phyloP scores from a whole-genome alignment of 2,888 invertebrate species.

The Oxyteleia sp. region DNA sequence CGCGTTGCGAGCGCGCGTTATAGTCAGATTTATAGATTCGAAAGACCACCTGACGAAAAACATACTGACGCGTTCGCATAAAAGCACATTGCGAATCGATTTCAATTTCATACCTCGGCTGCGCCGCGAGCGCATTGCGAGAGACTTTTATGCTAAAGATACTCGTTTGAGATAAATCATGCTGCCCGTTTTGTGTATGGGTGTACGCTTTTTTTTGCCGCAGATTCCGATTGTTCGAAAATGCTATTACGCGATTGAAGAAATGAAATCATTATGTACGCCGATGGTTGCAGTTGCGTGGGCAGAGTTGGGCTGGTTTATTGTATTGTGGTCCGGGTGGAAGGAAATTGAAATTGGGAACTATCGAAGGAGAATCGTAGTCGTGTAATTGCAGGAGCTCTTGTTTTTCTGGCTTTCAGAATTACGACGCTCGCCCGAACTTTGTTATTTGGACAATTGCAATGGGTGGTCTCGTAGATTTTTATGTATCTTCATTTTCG shows the following conservation, averaged over 20 bases:
- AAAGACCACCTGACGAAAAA: constrained; percentile 61
- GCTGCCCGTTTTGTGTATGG: constrained; percentile 4
- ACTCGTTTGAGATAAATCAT: constrained; percentile 59
- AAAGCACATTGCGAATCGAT: constrained; percentile 66
- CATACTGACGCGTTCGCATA: constrained; percentile 57
- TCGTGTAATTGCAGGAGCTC: constrained; percentile 40
- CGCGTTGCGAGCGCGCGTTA: constrained; percentile 46
- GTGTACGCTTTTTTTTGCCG: constrained; percentile 17
- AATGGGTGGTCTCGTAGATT: too few species aligned
- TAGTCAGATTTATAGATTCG: constrained; percentile 65
- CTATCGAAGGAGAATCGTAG: constrained; percentile 24
- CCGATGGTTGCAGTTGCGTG: constrained; percentile 24
- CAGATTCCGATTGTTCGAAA: constrained; percentile 28
- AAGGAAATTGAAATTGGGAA: constrained; percentile 45
- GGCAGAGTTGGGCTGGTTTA: constrained; percentile 26
- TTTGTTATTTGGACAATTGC: too few species aligned
- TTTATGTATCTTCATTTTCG: too few species aligned
- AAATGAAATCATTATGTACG: constrained; percentile 55
- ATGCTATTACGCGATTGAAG: constrained; percentile 46
- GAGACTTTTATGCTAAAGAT: constrained; percentile 58
- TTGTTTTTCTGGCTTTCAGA: too few species aligned
- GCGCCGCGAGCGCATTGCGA: constrained; percentile 28
- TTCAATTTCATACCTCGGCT: constrained; percentile 63
- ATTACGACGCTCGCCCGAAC: too few species aligned
- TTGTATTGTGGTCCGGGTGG: constrained; percentile 11